Evolutionary conservation across 2,797 vertebrate genomes (phyloP).

Genomic region (Malacoraja senta): DNA sequence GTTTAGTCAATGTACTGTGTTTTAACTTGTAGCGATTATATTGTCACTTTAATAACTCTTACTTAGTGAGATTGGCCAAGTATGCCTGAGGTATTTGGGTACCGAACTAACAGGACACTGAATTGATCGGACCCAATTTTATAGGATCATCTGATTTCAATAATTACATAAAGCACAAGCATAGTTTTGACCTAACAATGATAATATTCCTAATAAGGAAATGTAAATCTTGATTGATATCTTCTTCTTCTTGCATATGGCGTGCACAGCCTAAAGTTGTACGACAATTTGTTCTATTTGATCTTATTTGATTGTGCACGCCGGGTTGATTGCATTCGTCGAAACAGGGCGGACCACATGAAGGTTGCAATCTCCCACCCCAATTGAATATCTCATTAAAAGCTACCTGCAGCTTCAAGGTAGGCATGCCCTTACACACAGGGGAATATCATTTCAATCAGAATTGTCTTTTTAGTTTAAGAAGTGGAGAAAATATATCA

Average conservation of each 20-base stretch:
- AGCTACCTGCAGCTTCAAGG: background rate
- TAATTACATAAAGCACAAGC: background rate
- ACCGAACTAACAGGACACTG: background rate
- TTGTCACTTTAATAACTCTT: background rate
- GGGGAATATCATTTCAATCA: background rate
- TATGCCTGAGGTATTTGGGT: background rate
- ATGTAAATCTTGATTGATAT: background rate
- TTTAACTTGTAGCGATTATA: background rate
- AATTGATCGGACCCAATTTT: background rate
- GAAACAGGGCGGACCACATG: too few relatives aligned
- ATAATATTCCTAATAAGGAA: background rate
- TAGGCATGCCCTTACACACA: background rate
- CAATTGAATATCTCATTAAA: background rate
- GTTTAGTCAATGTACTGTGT: constrained; percentile 47
- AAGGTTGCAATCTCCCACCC: too few relatives aligned
- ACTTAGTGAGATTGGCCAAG: background rate
- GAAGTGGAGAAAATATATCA: background rate
- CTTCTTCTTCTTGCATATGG: too few relatives aligned
- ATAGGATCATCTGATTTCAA: background rate
- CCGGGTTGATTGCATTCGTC: too few relatives aligned
- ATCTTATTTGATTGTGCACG: too few relatives aligned
- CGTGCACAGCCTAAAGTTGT: too few relatives aligned
- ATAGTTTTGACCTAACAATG: background rate
- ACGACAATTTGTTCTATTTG: too few relatives aligned
- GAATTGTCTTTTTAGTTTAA: background rate